phyloP scores from a whole-genome alignment of 1,140 invertebrate genomes.

The Musca domestica region DNA sequence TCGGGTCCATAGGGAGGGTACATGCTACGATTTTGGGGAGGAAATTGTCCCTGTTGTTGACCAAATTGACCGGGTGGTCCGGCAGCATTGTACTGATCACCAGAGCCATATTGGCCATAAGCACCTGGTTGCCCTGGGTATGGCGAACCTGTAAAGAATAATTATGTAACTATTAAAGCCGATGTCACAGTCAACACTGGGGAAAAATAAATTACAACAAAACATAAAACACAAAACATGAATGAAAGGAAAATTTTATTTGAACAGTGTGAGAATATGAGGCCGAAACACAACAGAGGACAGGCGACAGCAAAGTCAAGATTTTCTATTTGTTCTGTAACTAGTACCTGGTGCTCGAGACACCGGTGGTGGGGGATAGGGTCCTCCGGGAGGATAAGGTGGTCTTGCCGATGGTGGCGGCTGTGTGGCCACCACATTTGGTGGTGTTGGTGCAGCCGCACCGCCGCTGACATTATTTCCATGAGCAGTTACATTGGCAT shows the following conservation, averaged over 20 bases:
- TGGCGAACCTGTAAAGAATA: slow-evolving; percentile 43
- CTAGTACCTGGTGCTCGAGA: slow-evolving; percentile 55
- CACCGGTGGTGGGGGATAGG: slow-evolving; percentile 51
- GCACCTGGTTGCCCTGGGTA: slow-evolving; percentile 58
- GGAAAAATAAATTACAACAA: slow-evolving; percentile 20
- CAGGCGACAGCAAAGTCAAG: slow-evolving; percentile 23
- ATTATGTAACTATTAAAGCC: background rate
- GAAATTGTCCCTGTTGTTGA: slow-evolving; percentile 66
- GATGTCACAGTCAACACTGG: background rate
- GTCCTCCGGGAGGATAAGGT: slow-evolving; percentile 53
- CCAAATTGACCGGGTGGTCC: slow-evolving; percentile 59
- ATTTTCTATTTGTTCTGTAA: slow-evolving; percentile 28
- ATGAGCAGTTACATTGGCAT: background rate
- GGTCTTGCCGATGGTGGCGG: slow-evolving; percentile 43
- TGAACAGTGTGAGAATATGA: slow-evolving; percentile 5
- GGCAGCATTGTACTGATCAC: slow-evolving; percentile 56
- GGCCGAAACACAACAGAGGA: slow-evolving; percentile 1
- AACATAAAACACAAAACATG: slow-evolving; percentile 16
- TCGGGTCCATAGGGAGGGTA: slow-evolving; percentile 74
- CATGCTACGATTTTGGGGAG: slow-evolving; percentile 66
- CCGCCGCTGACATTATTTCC: slow-evolving; percentile 23
- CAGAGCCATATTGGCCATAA: slow-evolving; percentile 53
- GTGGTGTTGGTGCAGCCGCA: slow-evolving; percentile 35
- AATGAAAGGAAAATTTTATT: background rate
- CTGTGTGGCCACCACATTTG: slow-evolving; percentile 45